These are phyloP conservation scores for Corythornis cristatus DNA, from an alignment of 2,113 vertebrate genomes.

Conservation along the genomic window DNA sequence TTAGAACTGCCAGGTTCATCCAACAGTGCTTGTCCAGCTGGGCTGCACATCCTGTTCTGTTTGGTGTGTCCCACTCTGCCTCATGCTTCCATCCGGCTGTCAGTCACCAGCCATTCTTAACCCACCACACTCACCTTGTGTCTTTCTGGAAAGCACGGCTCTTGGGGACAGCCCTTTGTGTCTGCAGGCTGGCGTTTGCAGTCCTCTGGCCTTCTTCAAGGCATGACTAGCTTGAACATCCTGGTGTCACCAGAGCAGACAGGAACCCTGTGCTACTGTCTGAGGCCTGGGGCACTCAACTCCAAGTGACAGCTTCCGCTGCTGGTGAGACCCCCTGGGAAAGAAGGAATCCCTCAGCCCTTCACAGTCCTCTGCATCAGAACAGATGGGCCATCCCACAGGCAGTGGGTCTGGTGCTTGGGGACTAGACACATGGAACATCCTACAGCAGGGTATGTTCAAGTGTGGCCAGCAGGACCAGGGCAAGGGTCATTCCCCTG, in stretches of 20 bases:
- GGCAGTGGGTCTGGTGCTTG: too few relatives aligned
- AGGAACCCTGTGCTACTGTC: background rate
- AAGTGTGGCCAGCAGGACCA: too few relatives aligned
- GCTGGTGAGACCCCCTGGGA: background rate
- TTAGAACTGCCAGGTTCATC: background rate
- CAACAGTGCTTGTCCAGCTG: background rate
- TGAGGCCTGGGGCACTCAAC: background rate
- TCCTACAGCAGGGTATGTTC: too few relatives aligned
- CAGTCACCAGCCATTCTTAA: too few relatives aligned
- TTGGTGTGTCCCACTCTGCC: too few relatives aligned
- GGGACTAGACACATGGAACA: too few relatives aligned
- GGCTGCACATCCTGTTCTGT: too few relatives aligned
- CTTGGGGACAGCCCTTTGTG: background rate
- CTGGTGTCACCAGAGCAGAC: rapidly evolving
- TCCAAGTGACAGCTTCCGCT: rapidly evolving
- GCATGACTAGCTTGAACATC: rapidly evolving
- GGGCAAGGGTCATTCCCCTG: too few relatives aligned
- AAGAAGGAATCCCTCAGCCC: background rate
- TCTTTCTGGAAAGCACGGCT: background rate
- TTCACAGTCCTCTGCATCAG: too few relatives aligned
- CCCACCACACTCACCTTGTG: background rate
- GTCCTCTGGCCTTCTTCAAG: rapidly evolving
- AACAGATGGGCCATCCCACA: too few relatives aligned
- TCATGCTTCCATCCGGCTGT: too few relatives aligned
- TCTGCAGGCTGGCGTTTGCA: background rate